These are phyloP conservation scores for Coleophora deauratella DNA, from an alignment of 2,888 invertebrate genomes.

Conservation along the genomic window DNA sequence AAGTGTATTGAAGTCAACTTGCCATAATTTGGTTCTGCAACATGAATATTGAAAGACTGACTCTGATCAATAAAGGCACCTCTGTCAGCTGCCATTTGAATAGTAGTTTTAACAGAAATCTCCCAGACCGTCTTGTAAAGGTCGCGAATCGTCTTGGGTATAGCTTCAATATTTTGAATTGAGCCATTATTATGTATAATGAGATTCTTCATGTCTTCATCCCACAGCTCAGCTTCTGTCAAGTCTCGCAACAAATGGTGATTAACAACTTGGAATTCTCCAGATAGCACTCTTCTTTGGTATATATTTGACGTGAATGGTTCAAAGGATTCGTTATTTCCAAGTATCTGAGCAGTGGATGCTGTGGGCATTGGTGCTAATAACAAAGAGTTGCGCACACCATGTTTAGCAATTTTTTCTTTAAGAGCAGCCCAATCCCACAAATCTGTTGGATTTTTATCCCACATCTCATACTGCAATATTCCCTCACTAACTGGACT, in stretches of 20 bases:
- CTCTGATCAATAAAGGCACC: constrained; percentile 99
- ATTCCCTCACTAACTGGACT: constrained; percentile 96
- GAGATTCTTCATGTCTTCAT: constrained; percentile 95
- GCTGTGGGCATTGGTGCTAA: constrained; percentile 99
- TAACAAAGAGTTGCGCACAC: constrained; percentile 93
- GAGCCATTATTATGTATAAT: constrained; percentile 95
- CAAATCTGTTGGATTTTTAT: constrained; percentile 86
- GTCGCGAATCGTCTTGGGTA: constrained; percentile 88
- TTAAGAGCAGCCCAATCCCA: constrained; percentile 94
- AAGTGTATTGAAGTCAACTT: constrained; percentile 99
- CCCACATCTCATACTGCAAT: constrained; percentile 99
- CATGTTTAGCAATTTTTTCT: constrained; percentile 88
- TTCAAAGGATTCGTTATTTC: constrained; percentile 98
- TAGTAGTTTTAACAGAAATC: constrained; percentile 91
- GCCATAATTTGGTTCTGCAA: constrained; percentile 94
- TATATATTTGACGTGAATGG: constrained; percentile 99
- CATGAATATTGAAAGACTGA: constrained; percentile 97
- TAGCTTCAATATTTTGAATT: constrained; percentile 88
- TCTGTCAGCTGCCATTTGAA: constrained; percentile 98
- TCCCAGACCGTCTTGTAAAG: constrained; percentile 99
- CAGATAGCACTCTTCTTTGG: constrained; percentile 92
- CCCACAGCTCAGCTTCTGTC: constrained; percentile 93
- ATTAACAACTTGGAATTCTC: constrained; percentile 97
- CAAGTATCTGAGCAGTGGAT: constrained; percentile 98
- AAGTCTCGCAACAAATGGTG: constrained; percentile 95